A percentile compares a stretch with the other conserved stretches of the same genome.
Evolutionary conservation across 2,888 invertebrate genomes (phyloP).

Genomic region (Hartigia nigra): DNA sequence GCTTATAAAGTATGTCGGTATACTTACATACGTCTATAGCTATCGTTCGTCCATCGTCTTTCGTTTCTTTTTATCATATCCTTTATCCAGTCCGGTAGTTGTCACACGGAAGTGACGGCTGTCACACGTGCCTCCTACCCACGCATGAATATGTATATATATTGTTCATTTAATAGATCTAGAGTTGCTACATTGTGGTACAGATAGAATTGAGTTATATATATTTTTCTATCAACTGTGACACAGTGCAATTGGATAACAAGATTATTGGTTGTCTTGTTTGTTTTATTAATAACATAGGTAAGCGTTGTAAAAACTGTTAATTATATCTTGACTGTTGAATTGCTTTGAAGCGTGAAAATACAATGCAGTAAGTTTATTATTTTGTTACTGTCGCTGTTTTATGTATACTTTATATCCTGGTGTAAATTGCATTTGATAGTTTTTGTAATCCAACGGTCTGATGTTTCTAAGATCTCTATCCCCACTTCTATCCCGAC

Average conservation of each 20-base stretch:
- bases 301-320: background rate
- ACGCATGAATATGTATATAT: background rate
- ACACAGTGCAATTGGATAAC: too few relatives aligned
- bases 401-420: background rate
- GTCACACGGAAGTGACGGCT: slow-evolving; percentile 12
- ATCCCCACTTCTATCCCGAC: background rate
- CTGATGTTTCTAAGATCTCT: background rate
- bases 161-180: too few relatives aligned
- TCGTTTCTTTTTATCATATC: background rate
- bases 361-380: background rate
- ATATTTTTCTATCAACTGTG: too few relatives aligned
- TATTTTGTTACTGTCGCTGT: background rate
- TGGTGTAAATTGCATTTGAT: background rate
- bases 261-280: too few relatives aligned
- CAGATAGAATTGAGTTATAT: too few relatives aligned
- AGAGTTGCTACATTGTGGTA: too few relatives aligned
- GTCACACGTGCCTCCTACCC: slow-evolving; percentile 9
- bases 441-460: background rate
- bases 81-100: slow-evolving; percentile 3
- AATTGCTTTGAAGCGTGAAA: too few relatives aligned
- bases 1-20: background rate
- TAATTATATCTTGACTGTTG: background rate
- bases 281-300: background rate
- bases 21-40: background rate
- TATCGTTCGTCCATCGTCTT: background rate